A percentile compares a stretch with the other conserved stretches of the same genome.
Conservation (phyloP, 1,140 invertebrate species). For the Meteorus sp. region DNA sequence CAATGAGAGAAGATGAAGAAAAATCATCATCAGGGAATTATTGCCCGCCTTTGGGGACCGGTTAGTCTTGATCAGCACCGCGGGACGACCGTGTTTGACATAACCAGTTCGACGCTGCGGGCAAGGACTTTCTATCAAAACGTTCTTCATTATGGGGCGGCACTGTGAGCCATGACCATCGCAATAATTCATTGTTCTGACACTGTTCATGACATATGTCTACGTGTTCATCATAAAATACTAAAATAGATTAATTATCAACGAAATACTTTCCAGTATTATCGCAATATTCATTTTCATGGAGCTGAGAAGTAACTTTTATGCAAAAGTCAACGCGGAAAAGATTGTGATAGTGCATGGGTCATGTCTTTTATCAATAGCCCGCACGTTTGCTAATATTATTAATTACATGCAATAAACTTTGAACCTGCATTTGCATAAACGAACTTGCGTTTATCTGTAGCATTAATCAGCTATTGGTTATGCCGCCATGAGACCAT, state of each 20-base stretch:
- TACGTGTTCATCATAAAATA: conserved; percentile 18
- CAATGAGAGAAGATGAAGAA: no score
- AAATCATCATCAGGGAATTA: background rate
- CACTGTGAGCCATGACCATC: conserved; percentile 22
- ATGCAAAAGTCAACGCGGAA: background rate
- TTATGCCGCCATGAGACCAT: background rate
- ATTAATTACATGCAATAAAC: conserved; percentile 43
- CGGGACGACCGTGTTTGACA: conserved; percentile 12
- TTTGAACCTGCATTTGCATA: conserved; percentile 42
- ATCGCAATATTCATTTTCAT: no score
- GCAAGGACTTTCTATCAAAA: conserved; percentile 3
- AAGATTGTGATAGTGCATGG: background rate
- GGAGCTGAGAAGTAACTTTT: background rate
- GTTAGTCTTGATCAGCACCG: conserved; percentile 1
- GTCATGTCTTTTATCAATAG: conserved; percentile 26
- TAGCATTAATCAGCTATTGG: conserved; percentile 35
- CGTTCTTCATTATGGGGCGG: conserved; percentile 4
- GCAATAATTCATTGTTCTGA: background rate
- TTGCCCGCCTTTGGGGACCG: background rate
- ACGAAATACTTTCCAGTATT: no score
- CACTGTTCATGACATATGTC: no score
- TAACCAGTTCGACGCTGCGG: conserved; percentile 25
- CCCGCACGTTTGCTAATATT: conserved; percentile 27
- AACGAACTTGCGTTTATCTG: conserved; percentile 28
- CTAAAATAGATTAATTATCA: no score